Evolutionary conservation across 2,797 vertebrate genomes (phyloP).

Genomic region (Lophotriccus pileatus): DNA sequence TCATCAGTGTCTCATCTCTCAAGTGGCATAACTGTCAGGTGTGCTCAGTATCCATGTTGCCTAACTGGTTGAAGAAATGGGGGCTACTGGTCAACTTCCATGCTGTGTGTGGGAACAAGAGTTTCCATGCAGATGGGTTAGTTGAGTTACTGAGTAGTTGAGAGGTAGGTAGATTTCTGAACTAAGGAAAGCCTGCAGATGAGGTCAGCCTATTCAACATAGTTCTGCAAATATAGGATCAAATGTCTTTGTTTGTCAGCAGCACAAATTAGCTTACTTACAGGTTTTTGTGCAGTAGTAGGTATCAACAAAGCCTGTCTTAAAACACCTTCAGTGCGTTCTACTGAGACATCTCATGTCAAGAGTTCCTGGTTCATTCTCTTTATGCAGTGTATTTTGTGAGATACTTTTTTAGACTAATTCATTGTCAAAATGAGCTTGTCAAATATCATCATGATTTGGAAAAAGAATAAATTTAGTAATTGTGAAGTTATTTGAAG

Average conservation of each 20-base stretch:
- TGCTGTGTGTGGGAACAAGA: not conserved
- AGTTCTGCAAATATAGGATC: not conserved
- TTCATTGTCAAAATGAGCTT: conserved; percentile 21
- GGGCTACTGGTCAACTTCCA: not conserved
- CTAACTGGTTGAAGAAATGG: not conserved
- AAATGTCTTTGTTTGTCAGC: not conserved
- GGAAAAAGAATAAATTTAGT: not conserved
- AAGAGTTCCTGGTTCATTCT: not conserved
- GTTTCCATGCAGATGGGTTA: not conserved
- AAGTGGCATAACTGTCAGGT: not conserved
- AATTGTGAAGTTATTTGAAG: conserved; percentile 18
- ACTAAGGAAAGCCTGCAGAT: not conserved
- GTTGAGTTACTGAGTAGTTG: not conserved
- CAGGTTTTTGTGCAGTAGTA: not conserved
- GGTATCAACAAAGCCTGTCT: not conserved
- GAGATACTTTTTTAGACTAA: not conserved
- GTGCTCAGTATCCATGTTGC: not conserved
- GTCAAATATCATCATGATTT: conserved; percentile 15
- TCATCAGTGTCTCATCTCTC: not conserved
- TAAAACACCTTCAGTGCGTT: not conserved
- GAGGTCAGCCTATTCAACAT: not conserved
- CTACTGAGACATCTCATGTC: not conserved
- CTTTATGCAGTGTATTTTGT: conserved; percentile 8
- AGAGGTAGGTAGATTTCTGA: not conserved
- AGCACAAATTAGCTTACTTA: not conserved